Conservation (phyloP, 2,113 vertebrate species). For the Mustela lutreola region DNA sequence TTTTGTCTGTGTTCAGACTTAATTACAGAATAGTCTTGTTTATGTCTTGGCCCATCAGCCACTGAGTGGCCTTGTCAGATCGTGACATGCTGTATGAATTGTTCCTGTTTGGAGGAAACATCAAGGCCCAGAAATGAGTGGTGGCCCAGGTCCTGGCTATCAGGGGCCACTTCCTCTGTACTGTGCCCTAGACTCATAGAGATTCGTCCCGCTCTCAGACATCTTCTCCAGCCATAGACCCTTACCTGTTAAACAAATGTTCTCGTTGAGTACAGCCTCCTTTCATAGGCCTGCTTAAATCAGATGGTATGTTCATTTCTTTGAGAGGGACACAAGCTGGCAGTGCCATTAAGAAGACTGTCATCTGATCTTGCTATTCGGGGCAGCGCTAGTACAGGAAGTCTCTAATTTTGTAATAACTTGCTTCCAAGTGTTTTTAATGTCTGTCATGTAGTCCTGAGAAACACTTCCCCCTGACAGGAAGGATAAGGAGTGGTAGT, state of each 20-base stretch:
- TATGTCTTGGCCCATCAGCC: not conserved
- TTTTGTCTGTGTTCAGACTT: not conserved
- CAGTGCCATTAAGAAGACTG: not conserved
- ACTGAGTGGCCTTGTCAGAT: not conserved
- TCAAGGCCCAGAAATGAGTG: not conserved
- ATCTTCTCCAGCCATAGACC: not conserved
- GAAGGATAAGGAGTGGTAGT: not conserved
- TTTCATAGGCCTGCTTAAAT: not conserved
- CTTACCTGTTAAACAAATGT: not conserved
- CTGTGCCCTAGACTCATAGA: not conserved
- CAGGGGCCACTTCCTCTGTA: not conserved
- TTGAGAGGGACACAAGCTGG: fast-evolving
- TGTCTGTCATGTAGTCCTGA: not conserved
- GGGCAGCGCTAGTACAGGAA: not conserved
- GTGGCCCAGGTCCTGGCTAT: not conserved
- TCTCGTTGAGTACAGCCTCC: not conserved
- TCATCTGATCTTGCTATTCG: not conserved
- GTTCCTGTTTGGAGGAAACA: fast-evolving
- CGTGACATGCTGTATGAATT: not conserved
- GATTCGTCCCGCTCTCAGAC: not conserved
- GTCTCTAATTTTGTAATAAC: not conserved
- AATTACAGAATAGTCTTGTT: not conserved
- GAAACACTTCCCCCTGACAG: not conserved
- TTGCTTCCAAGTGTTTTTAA: not conserved
- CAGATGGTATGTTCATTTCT: not conserved